Evolutionary conservation across 2,113 vertebrate species (phyloP).

Genomic region (Coreoperca whiteheadi): DNA sequence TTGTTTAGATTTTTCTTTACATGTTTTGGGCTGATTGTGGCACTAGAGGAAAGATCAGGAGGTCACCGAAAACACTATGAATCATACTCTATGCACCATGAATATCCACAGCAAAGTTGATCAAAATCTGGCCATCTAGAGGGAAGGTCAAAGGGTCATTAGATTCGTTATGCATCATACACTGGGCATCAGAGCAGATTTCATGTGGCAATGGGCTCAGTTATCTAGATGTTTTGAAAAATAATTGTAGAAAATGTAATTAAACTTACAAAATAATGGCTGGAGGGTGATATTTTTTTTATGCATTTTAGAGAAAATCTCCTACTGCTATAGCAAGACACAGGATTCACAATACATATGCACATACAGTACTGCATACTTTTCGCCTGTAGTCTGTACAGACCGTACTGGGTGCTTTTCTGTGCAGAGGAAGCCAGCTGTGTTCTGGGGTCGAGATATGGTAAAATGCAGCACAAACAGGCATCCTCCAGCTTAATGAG

Average conservation of each 20-base stretch:
- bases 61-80: neutral
- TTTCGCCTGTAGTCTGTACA: neutral
- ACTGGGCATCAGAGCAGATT: neutral
- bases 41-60: slow-evolving; percentile 5
- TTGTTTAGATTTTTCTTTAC: neutral
- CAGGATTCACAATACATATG: neutral
- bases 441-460: neutral
- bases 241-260: neutral
- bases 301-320: neutral
- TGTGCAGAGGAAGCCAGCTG: neutral
- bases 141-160: slow-evolving; percentile 15
- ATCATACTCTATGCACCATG: neutral
- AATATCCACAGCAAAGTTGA: neutral
- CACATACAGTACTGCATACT: neutral
- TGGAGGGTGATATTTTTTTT: neutral
- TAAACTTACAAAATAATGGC: neutral
- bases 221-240: neutral
- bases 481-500: slow-evolving; percentile 39
- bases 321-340: neutral
- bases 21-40: neutral
- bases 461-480: slow-evolving; percentile 34
- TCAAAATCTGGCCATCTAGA: neutral
- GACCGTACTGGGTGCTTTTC: neutral
- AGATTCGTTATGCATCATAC: slow-evolving; percentile 2
- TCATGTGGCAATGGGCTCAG: neutral